phyloP scores from a whole-genome alignment of 2,113 vertebrate species.

The Leptocoma aspasia region DNA sequence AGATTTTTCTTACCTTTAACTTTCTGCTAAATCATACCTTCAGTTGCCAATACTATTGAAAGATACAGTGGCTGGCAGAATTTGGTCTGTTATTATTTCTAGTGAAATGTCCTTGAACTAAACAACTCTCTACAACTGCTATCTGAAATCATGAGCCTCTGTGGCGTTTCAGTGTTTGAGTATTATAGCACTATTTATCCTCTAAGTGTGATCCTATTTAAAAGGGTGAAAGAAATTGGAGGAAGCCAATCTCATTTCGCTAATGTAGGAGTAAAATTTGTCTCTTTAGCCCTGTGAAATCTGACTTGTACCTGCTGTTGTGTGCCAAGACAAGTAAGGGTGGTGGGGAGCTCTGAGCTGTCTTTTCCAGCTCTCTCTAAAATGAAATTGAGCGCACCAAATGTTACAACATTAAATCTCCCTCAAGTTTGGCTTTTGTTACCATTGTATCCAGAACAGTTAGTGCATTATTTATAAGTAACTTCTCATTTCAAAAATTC shows the following conservation, averaged over 20 bases:
- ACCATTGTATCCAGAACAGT: neutral
- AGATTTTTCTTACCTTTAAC: neutral
- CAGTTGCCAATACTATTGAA: neutral
- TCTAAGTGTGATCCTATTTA: neutral
- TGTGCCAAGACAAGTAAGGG: neutral
- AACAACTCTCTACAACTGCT: neutral
- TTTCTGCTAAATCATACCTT: neutral
- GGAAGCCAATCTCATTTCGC: neutral
- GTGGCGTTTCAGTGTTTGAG: conserved; percentile 5
- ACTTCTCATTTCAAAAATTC: neutral
- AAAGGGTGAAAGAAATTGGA: neutral
- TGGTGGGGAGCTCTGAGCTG: neutral
- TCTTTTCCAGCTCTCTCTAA: neutral
- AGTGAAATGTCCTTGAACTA: neutral
- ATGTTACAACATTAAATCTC: neutral
- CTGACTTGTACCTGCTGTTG: neutral
- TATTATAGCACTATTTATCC: neutral
- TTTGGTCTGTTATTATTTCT: neutral
- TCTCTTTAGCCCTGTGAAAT: neutral
- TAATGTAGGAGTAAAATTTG: neutral
- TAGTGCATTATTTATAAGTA: neutral
- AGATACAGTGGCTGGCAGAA: neutral
- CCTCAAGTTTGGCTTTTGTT: neutral
- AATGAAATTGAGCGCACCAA: neutral
- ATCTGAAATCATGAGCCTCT: neutral